These are phyloP conservation scores for Apistogramma diplotaenia DNA, from an alignment of 2,113 vertebrate species.

Conservation along the genomic window DNA sequence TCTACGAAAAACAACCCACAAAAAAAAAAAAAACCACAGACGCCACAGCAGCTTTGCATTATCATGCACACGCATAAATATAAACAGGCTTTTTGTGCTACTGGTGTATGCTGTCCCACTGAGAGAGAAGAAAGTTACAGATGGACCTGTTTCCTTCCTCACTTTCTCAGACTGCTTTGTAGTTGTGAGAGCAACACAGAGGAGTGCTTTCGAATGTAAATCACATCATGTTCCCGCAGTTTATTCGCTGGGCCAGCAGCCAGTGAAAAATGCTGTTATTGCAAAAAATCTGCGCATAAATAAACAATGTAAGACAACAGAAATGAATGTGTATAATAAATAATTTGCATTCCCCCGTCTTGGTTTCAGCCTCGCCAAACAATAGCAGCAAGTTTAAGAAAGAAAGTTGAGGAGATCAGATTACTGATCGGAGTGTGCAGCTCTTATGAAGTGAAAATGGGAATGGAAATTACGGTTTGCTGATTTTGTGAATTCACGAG, in stretches of 20 bases:
- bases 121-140: conserved; percentile 22
- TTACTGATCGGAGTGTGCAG: background rate
- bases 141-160: conserved; percentile 26
- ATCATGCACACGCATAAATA: background rate
- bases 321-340: conserved; percentile 35
- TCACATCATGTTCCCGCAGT: conserved; percentile 35
- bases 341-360: conserved; percentile 19
- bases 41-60: background rate
- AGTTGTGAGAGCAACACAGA: conserved; percentile 24
- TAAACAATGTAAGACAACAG: conserved; percentile 28
- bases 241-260: conserved; percentile 22
- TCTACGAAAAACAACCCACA: background rate
- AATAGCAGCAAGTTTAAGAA: background rate
- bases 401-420: background rate
- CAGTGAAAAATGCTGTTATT: conserved; percentile 15
- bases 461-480: background rate
- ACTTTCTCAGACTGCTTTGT: conserved; percentile 9
- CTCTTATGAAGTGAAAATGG: background rate
- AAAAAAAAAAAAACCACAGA: background rate
- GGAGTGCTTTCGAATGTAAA: conserved; percentile 39
- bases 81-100: background rate
- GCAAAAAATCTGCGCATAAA: conserved; percentile 24
- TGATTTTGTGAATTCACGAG: background rate
- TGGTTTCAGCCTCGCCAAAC: background rate
- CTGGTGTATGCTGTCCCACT: background rate